Percentiles rank a stretch among this genome's conserved stretches.
These are phyloP conservation scores for Yponomeuta cagnagella DNA, from an alignment of 2,888 invertebrate genomes.

Conservation along the genomic window DNA sequence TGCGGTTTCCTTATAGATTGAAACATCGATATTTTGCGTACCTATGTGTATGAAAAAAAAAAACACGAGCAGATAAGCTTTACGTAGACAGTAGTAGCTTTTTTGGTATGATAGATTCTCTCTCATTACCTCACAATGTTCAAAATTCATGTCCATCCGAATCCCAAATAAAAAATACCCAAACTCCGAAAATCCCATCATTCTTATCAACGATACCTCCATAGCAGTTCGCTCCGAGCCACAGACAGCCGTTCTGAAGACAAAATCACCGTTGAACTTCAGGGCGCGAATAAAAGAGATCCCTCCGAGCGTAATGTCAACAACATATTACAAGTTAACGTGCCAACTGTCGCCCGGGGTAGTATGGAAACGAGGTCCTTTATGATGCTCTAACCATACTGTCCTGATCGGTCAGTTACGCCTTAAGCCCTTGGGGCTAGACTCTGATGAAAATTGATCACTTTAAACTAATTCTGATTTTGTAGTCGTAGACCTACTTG, in stretches of 20 bases:
- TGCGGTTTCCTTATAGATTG: too few species aligned
- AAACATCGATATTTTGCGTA: too few species aligned
- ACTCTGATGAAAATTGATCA: not conserved
- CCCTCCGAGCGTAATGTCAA: not conserved
- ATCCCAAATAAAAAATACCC: not conserved
- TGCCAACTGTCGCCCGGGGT: not conserved
- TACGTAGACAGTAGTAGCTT: too few species aligned
- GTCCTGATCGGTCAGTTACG: not conserved
- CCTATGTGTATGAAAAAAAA: too few species aligned
- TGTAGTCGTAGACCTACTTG: too few species aligned
- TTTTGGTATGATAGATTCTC: too few species aligned
- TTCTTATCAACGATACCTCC: not conserved
- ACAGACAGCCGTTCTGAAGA: not conserved
- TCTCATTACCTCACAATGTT: too few species aligned
- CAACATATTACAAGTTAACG: slow-evolving; percentile 5
- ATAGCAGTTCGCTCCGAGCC: not conserved
- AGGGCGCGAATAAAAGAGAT: slow-evolving; percentile 3
- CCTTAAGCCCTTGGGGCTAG: not conserved
- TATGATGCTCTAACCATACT: not conserved
- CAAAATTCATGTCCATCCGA: too few species aligned
- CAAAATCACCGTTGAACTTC: not conserved
- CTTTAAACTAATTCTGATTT: too few species aligned
- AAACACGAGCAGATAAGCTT: too few species aligned
- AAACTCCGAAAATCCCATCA: not conserved
- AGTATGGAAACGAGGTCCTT: not conserved